phyloP scores from a whole-genome alignment of 2,888 invertebrate genomes.

The Nasonovia ribisnigri region DNA sequence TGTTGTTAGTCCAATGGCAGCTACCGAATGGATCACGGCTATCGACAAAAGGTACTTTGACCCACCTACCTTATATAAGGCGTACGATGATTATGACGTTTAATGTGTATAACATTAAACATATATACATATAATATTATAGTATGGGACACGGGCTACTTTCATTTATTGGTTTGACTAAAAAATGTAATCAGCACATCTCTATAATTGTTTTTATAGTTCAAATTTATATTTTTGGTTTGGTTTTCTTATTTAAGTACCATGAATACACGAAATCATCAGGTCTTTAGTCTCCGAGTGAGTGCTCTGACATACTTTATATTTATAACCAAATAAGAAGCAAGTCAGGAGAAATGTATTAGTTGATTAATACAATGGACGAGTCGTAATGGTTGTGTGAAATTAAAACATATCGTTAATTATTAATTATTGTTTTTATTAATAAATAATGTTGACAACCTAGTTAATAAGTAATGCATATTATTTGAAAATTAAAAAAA shows the following conservation, averaged over 20 bases:
- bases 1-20: slow-evolving; percentile 67
- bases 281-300: too few relatives aligned
- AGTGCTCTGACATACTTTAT: too few relatives aligned
- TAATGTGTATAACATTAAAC: too few relatives aligned
- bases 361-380: neutral
- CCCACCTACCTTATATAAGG: neutral
- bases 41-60: slow-evolving; percentile 73
- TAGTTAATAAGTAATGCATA: neutral
- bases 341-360: too few relatives aligned
- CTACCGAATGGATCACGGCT: slow-evolving; percentile 75
- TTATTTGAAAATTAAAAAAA: neutral
- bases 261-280: neutral
- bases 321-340: too few relatives aligned
- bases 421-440: too few relatives aligned
- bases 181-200: neutral
- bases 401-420: neutral
- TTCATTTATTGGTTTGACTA: neutral
- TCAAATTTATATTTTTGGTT: too few relatives aligned
- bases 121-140: too few relatives aligned
- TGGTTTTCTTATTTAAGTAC: too few relatives aligned
- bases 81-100: neutral
- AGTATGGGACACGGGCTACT: too few relatives aligned
- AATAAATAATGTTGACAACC: too few relatives aligned
- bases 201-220: neutral
- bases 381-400: neutral